Conservation (phyloP, 2,888 invertebrate genomes). For the Tubulanus polymorphus region DNA sequence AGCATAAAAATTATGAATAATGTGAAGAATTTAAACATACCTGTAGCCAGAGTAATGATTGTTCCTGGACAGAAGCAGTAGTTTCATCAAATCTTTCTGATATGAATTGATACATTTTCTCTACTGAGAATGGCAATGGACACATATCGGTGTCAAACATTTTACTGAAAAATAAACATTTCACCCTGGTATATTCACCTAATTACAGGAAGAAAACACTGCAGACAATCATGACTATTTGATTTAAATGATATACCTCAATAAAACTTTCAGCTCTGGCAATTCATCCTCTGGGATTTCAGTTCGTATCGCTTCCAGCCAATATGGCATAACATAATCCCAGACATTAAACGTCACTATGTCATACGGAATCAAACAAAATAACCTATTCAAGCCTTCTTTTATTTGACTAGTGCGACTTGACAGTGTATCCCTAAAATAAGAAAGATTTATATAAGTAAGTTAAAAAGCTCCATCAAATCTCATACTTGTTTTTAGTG, state of each 20-base stretch:
- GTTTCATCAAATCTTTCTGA: constrained; percentile 67
- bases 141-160: constrained; percentile 95
- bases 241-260: constrained; percentile 62
- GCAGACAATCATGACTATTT: no score
- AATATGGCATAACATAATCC: constrained; percentile 98
- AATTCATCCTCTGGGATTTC: constrained; percentile 71
- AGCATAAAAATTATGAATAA: constrained; percentile 1
- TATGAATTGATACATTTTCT: constrained; percentile 92
- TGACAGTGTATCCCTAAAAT: constrained; percentile 52
- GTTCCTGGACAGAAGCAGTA: constrained; percentile 54
- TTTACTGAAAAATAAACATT: constrained; percentile 63
- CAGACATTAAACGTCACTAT: constrained; percentile 94
- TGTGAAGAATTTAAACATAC: constrained; percentile 24
- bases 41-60: constrained; percentile 57
- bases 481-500: neutral
- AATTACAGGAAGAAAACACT: neutral
- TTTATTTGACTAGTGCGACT: constrained; percentile 78
- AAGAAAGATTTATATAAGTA: constrained; percentile 10
- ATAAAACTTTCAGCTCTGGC: constrained; percentile 74
- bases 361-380: constrained; percentile 96
- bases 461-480: neutral
- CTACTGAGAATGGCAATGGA: constrained; percentile 89
- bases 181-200: neutral
- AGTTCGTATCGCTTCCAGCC: constrained; percentile 93
- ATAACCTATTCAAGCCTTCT: constrained; percentile 88